Percentiles rank a stretch among this genome's conserved stretches.
phyloP scores from a whole-genome alignment of 2,797 vertebrate genomes.

The Saguinus oedipus region DNA sequence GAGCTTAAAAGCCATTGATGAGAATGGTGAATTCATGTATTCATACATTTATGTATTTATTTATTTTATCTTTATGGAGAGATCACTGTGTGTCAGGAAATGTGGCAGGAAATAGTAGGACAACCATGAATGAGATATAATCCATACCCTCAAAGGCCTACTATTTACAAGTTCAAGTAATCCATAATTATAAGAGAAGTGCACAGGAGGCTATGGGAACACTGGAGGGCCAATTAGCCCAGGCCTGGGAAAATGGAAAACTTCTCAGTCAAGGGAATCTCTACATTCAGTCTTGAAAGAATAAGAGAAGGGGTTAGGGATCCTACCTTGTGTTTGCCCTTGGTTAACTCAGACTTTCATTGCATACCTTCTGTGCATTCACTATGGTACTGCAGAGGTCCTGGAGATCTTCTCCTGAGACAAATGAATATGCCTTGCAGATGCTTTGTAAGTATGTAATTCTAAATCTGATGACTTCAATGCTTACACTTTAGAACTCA shows the following conservation, averaged over 20 bases:
- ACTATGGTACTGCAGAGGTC: neutral
- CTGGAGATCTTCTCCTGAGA: neutral
- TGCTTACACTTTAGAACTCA: neutral
- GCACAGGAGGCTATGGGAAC: neutral
- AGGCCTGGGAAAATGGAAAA: neutral
- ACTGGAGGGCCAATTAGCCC: neutral
- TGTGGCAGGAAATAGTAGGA: neutral
- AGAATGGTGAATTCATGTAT: neutral
- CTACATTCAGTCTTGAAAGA: neutral
- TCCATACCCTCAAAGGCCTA: neutral
- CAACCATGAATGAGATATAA: neutral
- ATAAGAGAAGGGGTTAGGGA: neutral
- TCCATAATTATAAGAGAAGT: neutral
- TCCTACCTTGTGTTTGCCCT: neutral
- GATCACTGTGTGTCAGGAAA: neutral
- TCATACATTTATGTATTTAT: neutral
- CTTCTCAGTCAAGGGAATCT: neutral
- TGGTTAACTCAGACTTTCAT: neutral
- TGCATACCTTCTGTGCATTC: neutral
- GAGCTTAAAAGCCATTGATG: neutral
- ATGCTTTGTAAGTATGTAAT: neutral
- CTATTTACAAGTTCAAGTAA: neutral
- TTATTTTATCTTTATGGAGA: neutral
- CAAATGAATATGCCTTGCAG: neutral
- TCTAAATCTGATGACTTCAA: neutral